Base-by-base conservation (phyloP, 1,140 invertebrate species). In the Pseudobourletiella spinata region DNA sequence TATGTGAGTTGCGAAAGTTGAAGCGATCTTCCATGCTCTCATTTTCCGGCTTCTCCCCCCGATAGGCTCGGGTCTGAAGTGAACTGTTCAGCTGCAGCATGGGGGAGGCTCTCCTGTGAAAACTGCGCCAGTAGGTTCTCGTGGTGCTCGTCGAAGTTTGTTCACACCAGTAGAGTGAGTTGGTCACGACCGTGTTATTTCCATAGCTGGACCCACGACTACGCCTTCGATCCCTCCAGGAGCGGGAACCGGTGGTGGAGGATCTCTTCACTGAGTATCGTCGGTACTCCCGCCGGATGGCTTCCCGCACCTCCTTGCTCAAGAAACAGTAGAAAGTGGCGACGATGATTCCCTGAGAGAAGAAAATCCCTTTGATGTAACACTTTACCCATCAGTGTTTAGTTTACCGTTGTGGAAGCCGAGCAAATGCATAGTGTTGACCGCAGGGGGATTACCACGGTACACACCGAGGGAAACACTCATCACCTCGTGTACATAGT, bases 271-370 rank as follows among this genome's bases (percentile, higher is more conserved):
- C 62, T 18, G 46, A 29, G 29, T 61, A 66, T 18, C 60, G 32
- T 15, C 63, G 48, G 32, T 70, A 70, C 29, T 70, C 64, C 15
- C 69, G 50, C 24, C 69, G 25, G 26, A 70, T 60, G 2, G 67
- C 66, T 14, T 68, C 67, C 35, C 64, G 20, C 3, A 79, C 79
- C 71, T 80, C 79, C 24, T 72, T 72, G 68, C 80, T 79, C 28
- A 80, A 59, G 67, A 80, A 81, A 63, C 79, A 81, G 69, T 80
- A 81, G 25, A 80, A 73, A 20, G 79, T 70, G 0, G 79, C 73
- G 2, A 81, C 78, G 55, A 78, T 74, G 25, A 81, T 73, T n/a
- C 79, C 79, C 78, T 80, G 32, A 52, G 61, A 54, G 28, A 18
- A 54, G n/a, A 56, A 57, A 60, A n/a, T n/a, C n/a, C n/a, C n/a